Base-by-base conservation (phyloP, 2,113 vertebrate species). In the Bubalus kerabau region DNA sequence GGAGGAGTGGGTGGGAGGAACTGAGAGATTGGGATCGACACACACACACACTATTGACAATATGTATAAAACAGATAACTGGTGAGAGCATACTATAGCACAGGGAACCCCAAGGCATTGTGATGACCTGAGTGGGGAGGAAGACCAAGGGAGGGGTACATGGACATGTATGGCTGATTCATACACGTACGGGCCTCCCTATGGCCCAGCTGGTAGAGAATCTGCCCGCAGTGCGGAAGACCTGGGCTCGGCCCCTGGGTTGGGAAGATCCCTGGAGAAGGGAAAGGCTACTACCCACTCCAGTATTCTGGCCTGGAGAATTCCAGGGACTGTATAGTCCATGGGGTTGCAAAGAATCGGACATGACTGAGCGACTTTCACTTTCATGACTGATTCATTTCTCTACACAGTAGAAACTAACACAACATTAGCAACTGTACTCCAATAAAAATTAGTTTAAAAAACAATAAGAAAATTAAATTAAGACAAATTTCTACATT, bases 151-250 rank as follows among this genome's bases (percentile, higher is more conserved):
- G 6, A 15, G 14, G 30, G 60, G 28, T 62, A 16, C 6, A 3
- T 32, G 26, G 6, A 62, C 6, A 62, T 15, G 13, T 16, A 32
- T 1, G 28, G 60, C 60, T 15, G 30, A 62, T 28, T 28, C 11
- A 12, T 28, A 28, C 59, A 60, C 26, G 5, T 60, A 60, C 13
- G 26, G 26, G 24, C 59, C 26, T 60, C 26, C 59, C 59, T 5
- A 26, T 60, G 21, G n/a, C 57, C 26, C 57, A 59, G 10, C 67
- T 71, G 67, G 19, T 23, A 12, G 36, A 1, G 67, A 23, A 71
- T 12, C 2, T 0, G 10, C n/a, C 67, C 6, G 67, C 36, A 23
- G 10, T 0, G 10, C 0, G 1, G n/a, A 19, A 11, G 19, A 23
- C 67, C n/a, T 74, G 67, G 21, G 12, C 67, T 40, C 5, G 5